These are phyloP conservation scores for Heteromormyrus szaboi DNA, from an alignment of 2,797 vertebrate genomes.

Conservation along the genomic window DNA sequence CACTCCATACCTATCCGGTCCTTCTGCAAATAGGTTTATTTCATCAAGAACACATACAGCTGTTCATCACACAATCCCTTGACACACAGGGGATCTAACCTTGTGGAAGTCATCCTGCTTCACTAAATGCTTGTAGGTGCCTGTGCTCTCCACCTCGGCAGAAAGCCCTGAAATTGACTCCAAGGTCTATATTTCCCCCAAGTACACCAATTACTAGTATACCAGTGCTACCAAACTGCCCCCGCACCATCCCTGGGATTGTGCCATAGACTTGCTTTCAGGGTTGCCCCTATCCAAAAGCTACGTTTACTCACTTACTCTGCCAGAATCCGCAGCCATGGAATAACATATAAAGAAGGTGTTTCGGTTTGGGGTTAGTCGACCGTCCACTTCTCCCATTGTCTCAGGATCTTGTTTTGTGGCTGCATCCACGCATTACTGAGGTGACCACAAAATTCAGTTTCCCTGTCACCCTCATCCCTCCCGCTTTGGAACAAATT, in stretches of 20 bases:
- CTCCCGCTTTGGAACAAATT: background rate
- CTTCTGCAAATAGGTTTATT: background rate
- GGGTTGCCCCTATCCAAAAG: background rate
- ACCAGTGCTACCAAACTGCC: background rate
- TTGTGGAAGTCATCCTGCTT: background rate
- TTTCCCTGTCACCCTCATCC: background rate
- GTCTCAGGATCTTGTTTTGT: background rate
- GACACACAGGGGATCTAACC: background rate
- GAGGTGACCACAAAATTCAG: background rate
- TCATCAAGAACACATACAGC: background rate
- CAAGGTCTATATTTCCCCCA: background rate
- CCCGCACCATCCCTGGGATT: background rate
- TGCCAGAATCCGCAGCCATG: background rate
- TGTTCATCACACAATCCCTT: background rate
- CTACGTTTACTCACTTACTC: background rate
- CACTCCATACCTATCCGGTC: background rate
- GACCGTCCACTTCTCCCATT: background rate
- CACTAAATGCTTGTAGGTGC: background rate
- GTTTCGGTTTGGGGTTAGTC: background rate
- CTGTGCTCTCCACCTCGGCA: background rate
- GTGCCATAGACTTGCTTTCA: background rate
- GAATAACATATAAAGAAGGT: background rate
- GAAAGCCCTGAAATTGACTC: background rate
- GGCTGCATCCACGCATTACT: background rate
- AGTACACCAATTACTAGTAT: background rate